Percentiles rank a stretch among this genome's conserved stretches.
Conservation (phyloP, 2,113 vertebrate genomes). For the Turnix velox region DNA sequence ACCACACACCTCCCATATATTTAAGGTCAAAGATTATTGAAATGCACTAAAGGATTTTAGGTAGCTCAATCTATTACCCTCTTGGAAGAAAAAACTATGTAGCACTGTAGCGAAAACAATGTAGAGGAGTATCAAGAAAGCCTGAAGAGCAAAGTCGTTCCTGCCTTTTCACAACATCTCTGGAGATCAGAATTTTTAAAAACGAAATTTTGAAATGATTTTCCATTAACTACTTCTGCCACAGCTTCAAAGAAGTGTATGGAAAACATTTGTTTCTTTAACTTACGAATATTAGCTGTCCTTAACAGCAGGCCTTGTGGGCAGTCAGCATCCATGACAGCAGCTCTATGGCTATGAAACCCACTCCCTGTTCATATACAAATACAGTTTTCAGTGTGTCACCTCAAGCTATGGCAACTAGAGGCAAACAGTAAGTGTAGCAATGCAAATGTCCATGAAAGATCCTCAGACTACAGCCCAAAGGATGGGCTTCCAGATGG, state of each 20-base stretch:
- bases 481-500: slow-evolving; percentile 35
- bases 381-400: background rate
- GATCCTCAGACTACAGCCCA: background rate
- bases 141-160: background rate
- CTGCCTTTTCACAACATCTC: background rate
- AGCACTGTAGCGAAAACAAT: background rate
- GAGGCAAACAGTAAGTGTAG: background rate
- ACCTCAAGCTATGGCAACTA: background rate
- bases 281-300: background rate
- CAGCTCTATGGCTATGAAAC: background rate
- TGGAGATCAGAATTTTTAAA: background rate
- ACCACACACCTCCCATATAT: no score
- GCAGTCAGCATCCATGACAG: background rate
- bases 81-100: background rate
- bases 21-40: background rate
- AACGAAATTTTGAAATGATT: background rate
- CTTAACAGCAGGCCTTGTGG: background rate
- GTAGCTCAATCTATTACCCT: background rate
- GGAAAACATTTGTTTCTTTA: background rate
- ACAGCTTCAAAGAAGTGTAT: background rate
- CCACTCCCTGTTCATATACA: background rate
- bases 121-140: background rate
- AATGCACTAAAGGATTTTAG: background rate
- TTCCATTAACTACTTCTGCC: background rate
- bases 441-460: slow-evolving; percentile 6